Percentiles rank a stretch among this genome's conserved stretches.
Evolutionary conservation across 2,797 vertebrate species (phyloP).

Genomic region (Odontamblyopus lacepedii): DNA sequence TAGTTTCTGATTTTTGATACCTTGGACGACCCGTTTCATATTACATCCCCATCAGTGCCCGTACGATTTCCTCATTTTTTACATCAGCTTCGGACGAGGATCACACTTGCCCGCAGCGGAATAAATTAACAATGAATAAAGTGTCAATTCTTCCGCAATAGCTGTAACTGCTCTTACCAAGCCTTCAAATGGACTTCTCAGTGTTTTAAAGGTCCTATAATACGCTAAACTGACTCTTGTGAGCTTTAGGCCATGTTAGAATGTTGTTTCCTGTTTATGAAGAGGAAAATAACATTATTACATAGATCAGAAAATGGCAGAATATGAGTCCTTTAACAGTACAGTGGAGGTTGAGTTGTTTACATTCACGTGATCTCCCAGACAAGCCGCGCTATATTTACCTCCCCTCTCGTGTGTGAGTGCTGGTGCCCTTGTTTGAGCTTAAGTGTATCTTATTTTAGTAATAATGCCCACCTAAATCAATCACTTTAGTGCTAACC

Average conservation of each 20-base stretch:
- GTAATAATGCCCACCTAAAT: constrained; percentile 76
- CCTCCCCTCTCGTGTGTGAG: constrained; percentile 50
- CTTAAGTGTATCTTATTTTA: constrained; percentile 74
- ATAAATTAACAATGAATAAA: constrained; percentile 17
- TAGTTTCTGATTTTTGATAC: too few relatives aligned
- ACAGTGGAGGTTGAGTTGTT: constrained; percentile 45
- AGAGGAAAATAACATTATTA: too few relatives aligned
- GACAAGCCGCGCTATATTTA: constrained; percentile 64
- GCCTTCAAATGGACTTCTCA: background rate
- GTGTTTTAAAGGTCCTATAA: constrained; percentile 14
- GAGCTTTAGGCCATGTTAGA: too few relatives aligned
- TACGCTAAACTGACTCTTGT: too few relatives aligned
- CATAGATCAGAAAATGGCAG: too few relatives aligned
- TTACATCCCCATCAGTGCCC: too few relatives aligned
- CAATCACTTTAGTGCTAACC: constrained; percentile 67
- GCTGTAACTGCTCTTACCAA: background rate
- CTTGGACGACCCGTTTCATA: too few relatives aligned
- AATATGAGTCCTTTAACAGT: background rate
- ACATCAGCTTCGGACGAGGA: constrained; percentile 28
- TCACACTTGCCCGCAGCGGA: constrained; percentile 11
- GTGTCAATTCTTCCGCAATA: constrained; percentile 6
- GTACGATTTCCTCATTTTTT: constrained; percentile 42
- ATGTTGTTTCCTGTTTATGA: too few relatives aligned
- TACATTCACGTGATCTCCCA: constrained; percentile 50
- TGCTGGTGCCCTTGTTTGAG: constrained; percentile 54